Evolutionary conservation across 2,888 invertebrate genomes (phyloP).

Genomic region (Netelia melanura): DNA sequence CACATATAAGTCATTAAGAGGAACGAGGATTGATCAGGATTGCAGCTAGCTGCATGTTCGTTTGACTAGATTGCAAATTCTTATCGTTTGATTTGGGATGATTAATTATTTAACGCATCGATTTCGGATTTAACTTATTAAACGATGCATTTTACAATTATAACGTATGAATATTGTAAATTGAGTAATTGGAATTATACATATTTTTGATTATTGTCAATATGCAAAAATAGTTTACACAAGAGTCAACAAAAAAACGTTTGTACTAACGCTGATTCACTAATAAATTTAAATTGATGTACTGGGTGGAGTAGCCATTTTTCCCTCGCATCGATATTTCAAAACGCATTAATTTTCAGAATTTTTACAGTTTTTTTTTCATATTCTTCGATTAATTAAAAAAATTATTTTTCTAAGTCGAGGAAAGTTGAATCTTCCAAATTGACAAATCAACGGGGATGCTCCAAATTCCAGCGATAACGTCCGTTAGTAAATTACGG

Average conservation of each 20-base stretch:
- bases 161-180: neutral
- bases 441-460: neutral
- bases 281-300: no score
- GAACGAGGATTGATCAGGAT: slow-evolving; percentile 17
- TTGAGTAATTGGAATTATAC: no score
- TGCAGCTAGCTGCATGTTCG: slow-evolving; percentile 11
- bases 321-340: no score
- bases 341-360: no score
- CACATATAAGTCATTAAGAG: neutral
- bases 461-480: no score
- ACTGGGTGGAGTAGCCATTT: no score
- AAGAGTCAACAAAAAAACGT: no score
- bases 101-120: neutral
- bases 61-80: slow-evolving; percentile 60
- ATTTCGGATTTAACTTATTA: neutral
- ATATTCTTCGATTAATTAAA: no score
- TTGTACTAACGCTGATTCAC: no score
- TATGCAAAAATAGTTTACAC: no score
- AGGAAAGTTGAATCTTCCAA: neutral
- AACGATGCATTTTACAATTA: neutral
- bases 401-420: neutral
- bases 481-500: neutral
- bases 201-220: no score
- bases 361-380: no score
- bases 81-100: neutral